Conservation (phyloP, 2,797 vertebrate genomes). For the Oryzias dopingdopingensis region DNA sequence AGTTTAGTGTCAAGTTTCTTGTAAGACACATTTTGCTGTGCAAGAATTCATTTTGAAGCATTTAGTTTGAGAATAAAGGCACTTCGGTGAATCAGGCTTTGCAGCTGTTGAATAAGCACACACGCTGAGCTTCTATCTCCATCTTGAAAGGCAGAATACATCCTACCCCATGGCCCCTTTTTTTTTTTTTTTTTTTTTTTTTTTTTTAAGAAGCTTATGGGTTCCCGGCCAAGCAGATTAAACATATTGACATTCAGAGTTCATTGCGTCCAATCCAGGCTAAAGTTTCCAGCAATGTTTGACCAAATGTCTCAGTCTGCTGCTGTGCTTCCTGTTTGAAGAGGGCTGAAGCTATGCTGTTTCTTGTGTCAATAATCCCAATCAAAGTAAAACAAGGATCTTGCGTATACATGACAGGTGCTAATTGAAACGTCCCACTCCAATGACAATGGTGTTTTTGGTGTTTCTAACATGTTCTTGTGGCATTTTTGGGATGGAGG, state of each 20-base stretch:
- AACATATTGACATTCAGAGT: slow-evolving; percentile 61
- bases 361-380: too few relatives aligned
- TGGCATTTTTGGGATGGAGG: too few relatives aligned
- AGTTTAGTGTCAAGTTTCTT: slow-evolving; percentile 15
- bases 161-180: slow-evolving; percentile 19
- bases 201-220: slow-evolving; percentile 36
- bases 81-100: slow-evolving; percentile 54
- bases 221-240: slow-evolving; percentile 43
- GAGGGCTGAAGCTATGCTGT: too few relatives aligned
- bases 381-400: too few relatives aligned
- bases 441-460: too few relatives aligned
- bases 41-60: slow-evolving; percentile 21
- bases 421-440: too few relatives aligned
- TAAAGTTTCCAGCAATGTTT: too few relatives aligned
- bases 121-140: slow-evolving; percentile 65
- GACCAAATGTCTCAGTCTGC: too few relatives aligned
- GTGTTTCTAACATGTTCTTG: too few relatives aligned
- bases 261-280: slow-evolving; percentile 36
- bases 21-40: too few relatives aligned
- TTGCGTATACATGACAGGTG: too few relatives aligned
- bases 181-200: slow-evolving; percentile 1
- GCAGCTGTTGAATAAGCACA: slow-evolving; percentile 58
- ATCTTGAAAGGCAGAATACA: slow-evolving; percentile 47
- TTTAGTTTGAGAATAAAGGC: slow-evolving; percentile 28
- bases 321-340: too few relatives aligned